phyloP scores from a whole-genome alignment of 2,113 vertebrate genomes.

The Anser brachyrhynchus region DNA sequence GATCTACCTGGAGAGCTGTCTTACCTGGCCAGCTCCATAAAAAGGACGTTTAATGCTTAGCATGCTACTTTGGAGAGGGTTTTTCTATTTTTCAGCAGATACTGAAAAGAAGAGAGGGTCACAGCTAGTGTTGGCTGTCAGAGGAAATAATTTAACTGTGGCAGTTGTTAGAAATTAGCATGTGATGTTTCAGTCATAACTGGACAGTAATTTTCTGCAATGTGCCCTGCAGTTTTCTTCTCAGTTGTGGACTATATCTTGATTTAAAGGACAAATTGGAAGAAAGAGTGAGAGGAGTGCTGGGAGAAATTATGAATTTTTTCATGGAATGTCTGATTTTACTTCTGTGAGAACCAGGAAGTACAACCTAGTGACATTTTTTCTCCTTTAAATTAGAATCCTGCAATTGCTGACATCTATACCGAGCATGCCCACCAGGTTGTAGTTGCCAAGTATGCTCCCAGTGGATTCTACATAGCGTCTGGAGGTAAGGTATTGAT shows the following conservation, averaged over 20 bases:
- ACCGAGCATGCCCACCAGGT: slow-evolving; percentile 94
- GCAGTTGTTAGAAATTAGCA: neutral
- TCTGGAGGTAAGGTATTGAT: slow-evolving; percentile 86
- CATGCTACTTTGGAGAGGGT: neutral
- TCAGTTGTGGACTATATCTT: neutral
- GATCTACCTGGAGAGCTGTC: neutral
- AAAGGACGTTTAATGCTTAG: neutral
- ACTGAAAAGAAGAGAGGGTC: neutral
- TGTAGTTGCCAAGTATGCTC: slow-evolving; percentile 92
- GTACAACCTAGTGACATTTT: neutral
- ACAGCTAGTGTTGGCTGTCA: neutral
- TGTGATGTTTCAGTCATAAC: neutral
- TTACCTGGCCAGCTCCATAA: neutral
- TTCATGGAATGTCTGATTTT: neutral
- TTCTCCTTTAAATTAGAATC: slow-evolving; percentile 81
- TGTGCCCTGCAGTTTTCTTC: neutral
- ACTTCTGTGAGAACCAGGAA: neutral
- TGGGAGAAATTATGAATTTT: neutral
- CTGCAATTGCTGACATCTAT: slow-evolving; percentile 94
- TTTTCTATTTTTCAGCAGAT: neutral
- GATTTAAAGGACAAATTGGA: neutral
- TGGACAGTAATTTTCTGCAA: neutral
- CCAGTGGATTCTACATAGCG: slow-evolving; percentile 96
- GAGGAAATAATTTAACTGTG: neutral
- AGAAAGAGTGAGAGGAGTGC: neutral